phyloP scores from a whole-genome alignment of 2,888 invertebrate genomes.

The Esperia sulphurella region DNA sequence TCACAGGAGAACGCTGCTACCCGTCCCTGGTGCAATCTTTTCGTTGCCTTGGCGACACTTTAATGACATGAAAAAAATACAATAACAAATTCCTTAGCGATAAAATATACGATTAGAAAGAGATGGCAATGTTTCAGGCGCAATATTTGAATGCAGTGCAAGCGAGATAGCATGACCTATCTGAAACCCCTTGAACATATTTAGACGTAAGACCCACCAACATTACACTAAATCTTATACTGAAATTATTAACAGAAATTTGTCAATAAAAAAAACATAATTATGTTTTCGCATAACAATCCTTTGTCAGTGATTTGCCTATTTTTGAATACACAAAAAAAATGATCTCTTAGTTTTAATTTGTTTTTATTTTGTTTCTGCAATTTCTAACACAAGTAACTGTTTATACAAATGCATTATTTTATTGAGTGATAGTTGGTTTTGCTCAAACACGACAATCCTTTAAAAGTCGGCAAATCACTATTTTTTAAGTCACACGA shows the following conservation, averaged over 20 bases:
- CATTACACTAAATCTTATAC: conserved; percentile 17
- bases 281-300: conserved; percentile 1
- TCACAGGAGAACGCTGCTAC: too few species aligned
- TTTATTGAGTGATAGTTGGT: too few species aligned
- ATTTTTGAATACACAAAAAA: conserved; percentile 36
- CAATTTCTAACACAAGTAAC: neutral
- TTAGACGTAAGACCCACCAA: conserved; percentile 32
- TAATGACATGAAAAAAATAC: too few species aligned
- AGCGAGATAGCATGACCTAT: neutral
- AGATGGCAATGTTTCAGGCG: neutral
- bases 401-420: too few species aligned
- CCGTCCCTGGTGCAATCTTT: too few species aligned
- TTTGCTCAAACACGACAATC: conserved; percentile 1
- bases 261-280: neutral
- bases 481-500: conserved; percentile 19
- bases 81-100: too few species aligned
- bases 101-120: too few species aligned
- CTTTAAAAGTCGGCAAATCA: conserved; percentile 53
- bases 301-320: conserved; percentile 40
- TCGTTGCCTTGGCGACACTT: too few species aligned
- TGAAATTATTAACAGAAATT: neutral
- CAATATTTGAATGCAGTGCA: neutral
- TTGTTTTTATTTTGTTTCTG: conserved; percentile 2
- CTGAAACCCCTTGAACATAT: conserved; percentile 9
- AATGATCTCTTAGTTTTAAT: conserved; percentile 42